These are phyloP conservation scores for sheep (Ovis aries) DNA, from an alignment of 2,113 vertebrate genomes.

Conservation along the genomic window ARS-UI_Ramb_v3.0 NC_056074.1:25653001-25653500, in stretches of 20 bases:
- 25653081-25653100: slow-evolving; percentile 64
- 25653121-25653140: slow-evolving; percentile 44
- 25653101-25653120: slow-evolving; percentile 48
- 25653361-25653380: background rate
- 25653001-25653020: slow-evolving; percentile 68
- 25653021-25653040: slow-evolving; percentile 74
- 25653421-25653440: background rate
- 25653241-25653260: slow-evolving; percentile 14
- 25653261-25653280: background rate
- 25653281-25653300: background rate
- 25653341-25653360: background rate
- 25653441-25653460: background rate
- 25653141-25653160: slow-evolving; percentile 52
- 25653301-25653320: background rate
- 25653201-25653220: slow-evolving; percentile 53
- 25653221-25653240: slow-evolving; percentile 17
- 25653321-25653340: background rate
- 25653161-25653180: slow-evolving; percentile 37
- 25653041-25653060: slow-evolving; percentile 69
- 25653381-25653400: background rate
- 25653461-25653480: background rate
- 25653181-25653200: slow-evolving; percentile 51
- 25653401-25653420: background rate
- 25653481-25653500: background rate
- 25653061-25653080: slow-evolving; percentile 52